Evolutionary conservation across 2,797 vertebrate species (phyloP).

Genomic region (Pterois miles): DNA sequence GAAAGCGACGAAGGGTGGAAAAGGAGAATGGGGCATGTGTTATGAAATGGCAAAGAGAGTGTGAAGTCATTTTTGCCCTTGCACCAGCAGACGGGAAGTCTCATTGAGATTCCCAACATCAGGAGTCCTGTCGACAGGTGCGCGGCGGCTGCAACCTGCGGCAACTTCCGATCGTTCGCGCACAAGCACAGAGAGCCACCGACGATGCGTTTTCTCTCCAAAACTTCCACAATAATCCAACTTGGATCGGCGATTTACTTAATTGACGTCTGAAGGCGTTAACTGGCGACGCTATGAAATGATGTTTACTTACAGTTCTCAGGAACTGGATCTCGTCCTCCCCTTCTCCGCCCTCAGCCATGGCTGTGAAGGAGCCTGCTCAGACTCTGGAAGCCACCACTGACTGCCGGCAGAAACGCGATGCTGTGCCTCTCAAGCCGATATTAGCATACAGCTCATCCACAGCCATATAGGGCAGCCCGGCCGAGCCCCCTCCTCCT

Average conservation of each 20-base stretch:
- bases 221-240: slow-evolving; percentile 44
- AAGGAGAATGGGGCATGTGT: background rate
- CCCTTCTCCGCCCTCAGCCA: slow-evolving; percentile 96
- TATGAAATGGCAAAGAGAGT: background rate
- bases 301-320: slow-evolving; percentile 93
- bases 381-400: slow-evolving; percentile 88
- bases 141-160: slow-evolving; percentile 54
- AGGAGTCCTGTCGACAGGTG: slow-evolving; percentile 75
- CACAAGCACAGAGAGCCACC: slow-evolving; percentile 1
- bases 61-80: slow-evolving; percentile 45
- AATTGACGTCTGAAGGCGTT: slow-evolving; percentile 29
- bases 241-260: background rate
- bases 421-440: slow-evolving; percentile 84
- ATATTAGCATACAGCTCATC: slow-evolving; percentile 94
- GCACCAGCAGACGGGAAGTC: slow-evolving; percentile 66
- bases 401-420: slow-evolving; percentile 84
- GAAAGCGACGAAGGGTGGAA: background rate
- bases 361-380: slow-evolving; percentile 92
- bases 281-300: slow-evolving; percentile 32
- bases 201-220: background rate
- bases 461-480: slow-evolving; percentile 94
- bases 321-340: slow-evolving; percentile 99
- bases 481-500: slow-evolving; percentile 49
- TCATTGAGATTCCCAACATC: slow-evolving; percentile 57
- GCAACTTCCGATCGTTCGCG: slow-evolving; percentile 35